Conservation (phyloP, 1,140 invertebrate genomes). For the Diorhabda sublineata region DNA sequence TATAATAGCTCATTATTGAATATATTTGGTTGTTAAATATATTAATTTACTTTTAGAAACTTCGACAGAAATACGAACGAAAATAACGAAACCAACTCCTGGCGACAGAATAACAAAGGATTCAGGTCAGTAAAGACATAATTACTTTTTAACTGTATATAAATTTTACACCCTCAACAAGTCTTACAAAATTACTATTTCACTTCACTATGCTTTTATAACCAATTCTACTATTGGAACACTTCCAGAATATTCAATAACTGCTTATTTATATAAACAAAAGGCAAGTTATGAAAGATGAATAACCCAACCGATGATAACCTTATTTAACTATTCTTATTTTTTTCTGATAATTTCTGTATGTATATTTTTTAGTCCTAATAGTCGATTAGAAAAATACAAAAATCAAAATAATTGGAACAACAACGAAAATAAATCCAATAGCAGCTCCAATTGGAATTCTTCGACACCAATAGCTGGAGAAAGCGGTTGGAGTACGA, state of each 20-base stretch:
- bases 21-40: too few relatives aligned
- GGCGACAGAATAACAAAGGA: constrained; percentile 36
- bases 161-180: too few relatives aligned
- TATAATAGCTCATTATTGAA: too few relatives aligned
- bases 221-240: too few relatives aligned
- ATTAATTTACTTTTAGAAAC: constrained; percentile 22
- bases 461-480: not conserved
- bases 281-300: too few relatives aligned
- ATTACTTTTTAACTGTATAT: not conserved
- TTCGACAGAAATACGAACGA: constrained; percentile 31
- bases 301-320: too few relatives aligned
- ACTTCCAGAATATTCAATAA: too few relatives aligned
- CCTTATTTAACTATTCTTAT: constrained; percentile 13
- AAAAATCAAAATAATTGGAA: not conserved
- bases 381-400: not conserved
- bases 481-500: constrained; percentile 4
- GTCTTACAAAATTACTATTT: too few relatives aligned
- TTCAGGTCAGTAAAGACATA: constrained; percentile 26
- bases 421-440: not conserved
- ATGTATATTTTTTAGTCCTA: not conserved
- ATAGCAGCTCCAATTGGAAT: not conserved
- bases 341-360: constrained; percentile 4
- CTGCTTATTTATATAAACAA: too few relatives aligned
- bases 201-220: too few relatives aligned
- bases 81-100: constrained; percentile 26